phyloP scores from a whole-genome alignment of 2,797 vertebrate species.

The Naso thynnoides region DNA sequence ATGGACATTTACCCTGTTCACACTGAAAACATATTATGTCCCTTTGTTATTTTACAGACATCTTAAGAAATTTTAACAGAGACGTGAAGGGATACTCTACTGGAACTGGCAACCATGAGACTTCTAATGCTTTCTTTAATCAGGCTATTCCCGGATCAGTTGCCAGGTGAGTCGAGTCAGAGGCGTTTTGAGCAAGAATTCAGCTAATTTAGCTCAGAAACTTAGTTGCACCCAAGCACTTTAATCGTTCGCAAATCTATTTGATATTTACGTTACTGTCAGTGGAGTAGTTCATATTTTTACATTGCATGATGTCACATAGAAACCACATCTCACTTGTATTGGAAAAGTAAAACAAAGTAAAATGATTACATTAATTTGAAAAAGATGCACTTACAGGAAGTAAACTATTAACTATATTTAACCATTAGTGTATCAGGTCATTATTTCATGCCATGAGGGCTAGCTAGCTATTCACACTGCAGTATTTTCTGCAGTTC shows the following conservation, averaged over 20 bases:
- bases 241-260: not conserved
- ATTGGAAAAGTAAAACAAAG: too few species aligned
- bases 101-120: slow-evolving; percentile 74
- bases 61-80: slow-evolving; percentile 87
- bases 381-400: too few species aligned
- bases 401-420: too few species aligned
- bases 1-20: not conserved
- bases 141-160: slow-evolving; percentile 89
- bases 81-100: slow-evolving; percentile 85
- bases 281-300: not conserved
- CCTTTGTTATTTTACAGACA: slow-evolving; percentile 82
- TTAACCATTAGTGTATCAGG: too few species aligned
- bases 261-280: not conserved
- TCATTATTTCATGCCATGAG: too few species aligned
- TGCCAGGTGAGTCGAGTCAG: slow-evolving; percentile 78
- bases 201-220: not conserved
- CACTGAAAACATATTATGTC: not conserved
- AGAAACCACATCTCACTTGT: too few species aligned
- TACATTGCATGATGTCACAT: not conserved
- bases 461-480: too few species aligned
- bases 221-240: not conserved
- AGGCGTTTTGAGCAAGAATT: not conserved
- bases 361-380: too few species aligned
- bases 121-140: slow-evolving; percentile 86
- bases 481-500: too few species aligned